Evolutionary conservation across 1,140 invertebrate species (phyloP), one percentile per base, ranked within the genome.

Genomic region (Orius laevigatus): DNA sequence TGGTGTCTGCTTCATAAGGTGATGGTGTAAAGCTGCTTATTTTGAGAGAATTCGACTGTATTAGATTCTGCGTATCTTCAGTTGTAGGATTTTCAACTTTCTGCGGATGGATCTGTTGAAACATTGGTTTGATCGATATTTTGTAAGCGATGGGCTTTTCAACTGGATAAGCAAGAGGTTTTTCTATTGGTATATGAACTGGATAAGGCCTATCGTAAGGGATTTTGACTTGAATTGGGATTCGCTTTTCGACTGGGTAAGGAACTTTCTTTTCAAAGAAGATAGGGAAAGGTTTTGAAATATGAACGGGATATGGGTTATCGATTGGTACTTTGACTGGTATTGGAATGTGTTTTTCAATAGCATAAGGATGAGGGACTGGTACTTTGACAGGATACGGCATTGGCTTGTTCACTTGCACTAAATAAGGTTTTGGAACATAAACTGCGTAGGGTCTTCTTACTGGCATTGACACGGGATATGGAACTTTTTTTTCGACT

Each of bases 151-250:
- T 67, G 35, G 65, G 77, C 14, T 52, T 48, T 34, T 58, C 55
- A 11, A 59, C 53, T 18, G 53, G 53, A 12, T 54, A 53, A 40
- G 76, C 48, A 6, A 57, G 40, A 0, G 15, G 46, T 14, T 43
- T 55, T 25, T 57, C 55, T 1, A 57, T 49, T 20, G 72, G 68
- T 58, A 72, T 70, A 11, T 71, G 75, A 11, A 76, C 70, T 19
- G 71, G 74, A 51, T 72, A 70, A 52, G 76, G 74, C 6, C 49
- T 51, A 2, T 51, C 53, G 20, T 54, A 46, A 0, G 55, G 55
- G 25, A 55, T 49, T 68, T 50, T 78, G 0, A 83, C 79, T 54
- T 68, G 73, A 33, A 83, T 78, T 64, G 76, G 77, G 6, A 80
- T 72, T 59, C 71, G 69, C 55, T 77, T 78, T 55, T 71, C 64